Evolutionary conservation across 1,140 invertebrate genomes (phyloP).

Genomic region (Pseudomyrmex sp.): DNA sequence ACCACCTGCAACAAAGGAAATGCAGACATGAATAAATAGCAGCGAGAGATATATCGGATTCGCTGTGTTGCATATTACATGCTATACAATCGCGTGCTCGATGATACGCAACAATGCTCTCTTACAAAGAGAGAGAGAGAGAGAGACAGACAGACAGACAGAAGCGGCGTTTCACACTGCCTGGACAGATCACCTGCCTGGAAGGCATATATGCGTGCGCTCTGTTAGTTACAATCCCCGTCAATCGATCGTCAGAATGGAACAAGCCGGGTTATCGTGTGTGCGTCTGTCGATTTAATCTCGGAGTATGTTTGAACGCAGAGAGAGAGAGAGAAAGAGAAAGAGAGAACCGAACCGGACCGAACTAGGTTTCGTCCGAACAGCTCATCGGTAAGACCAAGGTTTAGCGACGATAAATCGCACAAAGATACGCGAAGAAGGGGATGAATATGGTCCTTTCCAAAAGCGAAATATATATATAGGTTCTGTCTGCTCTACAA

Average conservation of each 20-base stretch:
- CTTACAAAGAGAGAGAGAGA: constrained; percentile 12
- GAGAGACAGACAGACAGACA: constrained; percentile 27
- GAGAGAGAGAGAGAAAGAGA: neutral
- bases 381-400: neutral
- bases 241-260: constrained; percentile 54
- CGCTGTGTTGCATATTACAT: constrained; percentile 41
- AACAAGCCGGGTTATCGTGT: constrained; percentile 41
- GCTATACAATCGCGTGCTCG: constrained; percentile 50
- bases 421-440: neutral
- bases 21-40: constrained; percentile 55
- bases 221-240: constrained; percentile 44
- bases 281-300: constrained; percentile 1
- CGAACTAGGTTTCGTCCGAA: neutral
- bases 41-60: constrained; percentile 44
- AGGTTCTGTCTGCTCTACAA: constrained; percentile 77
- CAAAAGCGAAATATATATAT: constrained; percentile 59
- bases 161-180: constrained; percentile 23
- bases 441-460: constrained; percentile 12
- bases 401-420: constrained; percentile 26
- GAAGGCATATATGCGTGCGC: constrained; percentile 43
- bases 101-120: constrained; percentile 47
- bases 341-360: neutral
- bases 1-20: constrained; percentile 56
- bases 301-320: neutral
- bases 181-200: constrained; percentile 50